These are phyloP conservation scores for Gambelia wislizenii DNA, from an alignment of 2,797 vertebrate species.

Conservation along the genomic window DNA sequence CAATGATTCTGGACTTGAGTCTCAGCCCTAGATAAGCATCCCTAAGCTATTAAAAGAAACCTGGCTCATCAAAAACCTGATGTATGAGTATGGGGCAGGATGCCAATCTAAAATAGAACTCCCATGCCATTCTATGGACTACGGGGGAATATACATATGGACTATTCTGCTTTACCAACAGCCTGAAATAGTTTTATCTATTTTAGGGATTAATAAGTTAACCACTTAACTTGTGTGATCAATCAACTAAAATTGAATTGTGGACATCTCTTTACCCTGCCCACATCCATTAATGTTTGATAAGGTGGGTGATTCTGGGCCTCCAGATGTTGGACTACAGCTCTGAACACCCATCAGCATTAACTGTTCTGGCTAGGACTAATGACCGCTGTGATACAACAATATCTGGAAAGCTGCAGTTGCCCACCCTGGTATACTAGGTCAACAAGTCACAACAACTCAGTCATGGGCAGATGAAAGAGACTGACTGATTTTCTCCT, in stretches of 20 bases:
- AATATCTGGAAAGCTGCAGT: neutral
- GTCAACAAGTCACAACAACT: neutral
- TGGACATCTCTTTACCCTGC: neutral
- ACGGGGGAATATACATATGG: neutral
- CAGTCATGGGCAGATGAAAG: neutral
- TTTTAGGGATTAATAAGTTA: neutral
- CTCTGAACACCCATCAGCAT: neutral
- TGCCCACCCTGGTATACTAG: neutral
- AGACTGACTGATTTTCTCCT: neutral
- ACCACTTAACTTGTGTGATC: neutral
- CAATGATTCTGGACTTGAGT: slow-evolving; percentile 21
- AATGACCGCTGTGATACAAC: neutral
- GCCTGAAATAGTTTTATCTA: neutral
- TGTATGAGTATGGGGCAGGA: neutral
- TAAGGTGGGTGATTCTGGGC: neutral
- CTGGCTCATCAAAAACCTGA: neutral
- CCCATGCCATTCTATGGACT: neutral
- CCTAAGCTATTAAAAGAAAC: slow-evolving; percentile 11
- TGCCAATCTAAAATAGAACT: neutral
- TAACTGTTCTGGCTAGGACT: neutral
- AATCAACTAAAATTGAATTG: neutral
- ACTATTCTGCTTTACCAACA: neutral
- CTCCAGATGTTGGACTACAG: neutral
- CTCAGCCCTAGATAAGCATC: neutral
- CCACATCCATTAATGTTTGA: neutral